Conservation (phyloP, 2,113 vertebrate genomes). For the Mystacornis crossleyi region DNA sequence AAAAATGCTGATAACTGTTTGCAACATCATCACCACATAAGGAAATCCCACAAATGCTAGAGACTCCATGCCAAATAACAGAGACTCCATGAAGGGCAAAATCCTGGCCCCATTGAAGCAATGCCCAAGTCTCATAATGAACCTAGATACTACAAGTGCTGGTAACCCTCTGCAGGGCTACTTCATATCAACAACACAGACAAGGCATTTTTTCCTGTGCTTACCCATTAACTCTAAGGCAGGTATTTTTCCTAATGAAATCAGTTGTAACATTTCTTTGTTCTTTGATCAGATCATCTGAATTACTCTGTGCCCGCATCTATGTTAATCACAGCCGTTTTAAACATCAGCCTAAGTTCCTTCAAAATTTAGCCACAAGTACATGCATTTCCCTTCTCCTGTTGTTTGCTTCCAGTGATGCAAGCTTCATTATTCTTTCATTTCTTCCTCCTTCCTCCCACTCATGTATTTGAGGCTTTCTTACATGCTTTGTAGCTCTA, state of each 20-base stretch:
- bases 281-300: background rate
- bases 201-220: background rate
- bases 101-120: background rate
- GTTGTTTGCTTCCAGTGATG: constrained; percentile 34
- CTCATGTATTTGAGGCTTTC: constrained; percentile 38
- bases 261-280: background rate
- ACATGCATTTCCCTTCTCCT: background rate
- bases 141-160: background rate
- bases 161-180: background rate
- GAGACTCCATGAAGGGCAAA: background rate
- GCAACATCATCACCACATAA: background rate
- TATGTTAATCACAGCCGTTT: background rate
- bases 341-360: background rate
- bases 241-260: constrained; percentile 18
- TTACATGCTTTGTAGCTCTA: constrained; percentile 37
- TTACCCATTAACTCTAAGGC: background rate
- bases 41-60: background rate
- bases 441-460: constrained; percentile 56
- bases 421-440: constrained; percentile 54
- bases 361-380: constrained; percentile 24
- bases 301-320: background rate
- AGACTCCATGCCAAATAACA: no score
- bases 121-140: background rate
- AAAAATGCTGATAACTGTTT: background rate
- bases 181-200: background rate